These are phyloP conservation scores for Chrysochloris asiatica DNA, from an alignment of 2,113 vertebrate genomes.

Conservation along the genomic window DNA sequence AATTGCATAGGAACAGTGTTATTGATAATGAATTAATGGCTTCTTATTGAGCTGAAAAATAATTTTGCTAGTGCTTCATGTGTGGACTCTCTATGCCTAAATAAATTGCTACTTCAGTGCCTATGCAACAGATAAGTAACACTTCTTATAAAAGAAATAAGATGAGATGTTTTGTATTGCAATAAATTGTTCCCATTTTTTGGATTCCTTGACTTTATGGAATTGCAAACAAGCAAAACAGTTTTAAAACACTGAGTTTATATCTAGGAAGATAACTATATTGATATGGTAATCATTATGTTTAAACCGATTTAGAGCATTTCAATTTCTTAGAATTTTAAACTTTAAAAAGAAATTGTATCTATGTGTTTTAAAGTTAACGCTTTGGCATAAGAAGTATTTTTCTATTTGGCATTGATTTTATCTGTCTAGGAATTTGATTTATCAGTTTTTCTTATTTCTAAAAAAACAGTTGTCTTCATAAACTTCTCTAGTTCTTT, in stretches of 20 bases:
- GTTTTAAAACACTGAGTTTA: slow-evolving; percentile 37
- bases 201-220: slow-evolving; percentile 9
- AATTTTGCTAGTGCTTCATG: slow-evolving; percentile 33
- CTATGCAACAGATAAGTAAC: not conserved
- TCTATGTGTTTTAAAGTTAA: slow-evolving; percentile 55
- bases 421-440: slow-evolving; percentile 62
- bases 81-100: slow-evolving; percentile 14
- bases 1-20: slow-evolving; percentile 37
- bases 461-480: slow-evolving; percentile 52
- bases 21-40: slow-evolving; percentile 44
- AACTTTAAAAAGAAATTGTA: slow-evolving; percentile 41
- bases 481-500: slow-evolving; percentile 53
- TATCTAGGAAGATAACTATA: slow-evolving; percentile 35
- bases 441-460: slow-evolving; percentile 66
- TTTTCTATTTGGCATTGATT: slow-evolving; percentile 48
- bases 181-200: not conserved
- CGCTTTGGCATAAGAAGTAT: slow-evolving; percentile 28
- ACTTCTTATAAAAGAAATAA: slow-evolving; percentile 47
- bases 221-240: slow-evolving; percentile 33
- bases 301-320: slow-evolving; percentile 41
- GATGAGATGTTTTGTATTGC: slow-evolving; percentile 23
- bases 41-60: slow-evolving; percentile 55
- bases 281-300: slow-evolving; percentile 26
- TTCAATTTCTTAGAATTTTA: slow-evolving; percentile 45
- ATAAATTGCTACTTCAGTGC: not conserved